Evolutionary conservation across 35 echinoderm and acorn worm species (phyloP).

Genomic region (Stichopus chloronotus): DNA sequence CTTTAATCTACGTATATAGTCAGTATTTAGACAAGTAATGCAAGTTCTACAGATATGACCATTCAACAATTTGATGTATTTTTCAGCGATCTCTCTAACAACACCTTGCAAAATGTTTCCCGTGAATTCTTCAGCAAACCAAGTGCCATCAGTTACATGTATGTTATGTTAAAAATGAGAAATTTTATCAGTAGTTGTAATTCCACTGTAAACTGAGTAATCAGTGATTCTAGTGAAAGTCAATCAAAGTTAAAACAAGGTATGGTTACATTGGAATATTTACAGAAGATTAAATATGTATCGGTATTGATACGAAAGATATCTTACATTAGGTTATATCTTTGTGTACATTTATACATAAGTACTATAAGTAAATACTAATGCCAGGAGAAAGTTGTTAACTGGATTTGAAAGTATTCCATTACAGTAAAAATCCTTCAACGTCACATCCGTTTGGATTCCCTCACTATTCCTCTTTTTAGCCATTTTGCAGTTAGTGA

Average conservation of each 20-base stretch:
- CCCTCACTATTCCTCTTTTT: background rate
- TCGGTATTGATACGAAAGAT: no score
- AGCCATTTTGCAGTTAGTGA: background rate
- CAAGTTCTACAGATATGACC: no score
- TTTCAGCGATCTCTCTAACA: background rate
- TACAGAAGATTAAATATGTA: background rate
- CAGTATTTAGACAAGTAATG: no score
- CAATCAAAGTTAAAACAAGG: background rate
- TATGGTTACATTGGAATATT: background rate
- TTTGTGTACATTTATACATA: no score
- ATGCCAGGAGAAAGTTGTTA: no score
- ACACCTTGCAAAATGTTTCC: background rate
- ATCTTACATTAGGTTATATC: no score
- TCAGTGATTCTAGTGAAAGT: background rate
- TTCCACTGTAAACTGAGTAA: background rate
- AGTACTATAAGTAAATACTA: no score
- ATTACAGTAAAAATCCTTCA: no score
- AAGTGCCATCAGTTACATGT: background rate
- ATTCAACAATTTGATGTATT: no score
- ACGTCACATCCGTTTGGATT: no score
- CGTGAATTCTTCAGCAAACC: background rate
- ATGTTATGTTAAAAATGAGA: background rate
- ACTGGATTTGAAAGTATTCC: no score
- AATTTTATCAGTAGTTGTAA: background rate
- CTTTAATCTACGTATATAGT: no score